Conservation (phyloP, 2,888 invertebrate species). For the Ryuthela nishihirai region DNA sequence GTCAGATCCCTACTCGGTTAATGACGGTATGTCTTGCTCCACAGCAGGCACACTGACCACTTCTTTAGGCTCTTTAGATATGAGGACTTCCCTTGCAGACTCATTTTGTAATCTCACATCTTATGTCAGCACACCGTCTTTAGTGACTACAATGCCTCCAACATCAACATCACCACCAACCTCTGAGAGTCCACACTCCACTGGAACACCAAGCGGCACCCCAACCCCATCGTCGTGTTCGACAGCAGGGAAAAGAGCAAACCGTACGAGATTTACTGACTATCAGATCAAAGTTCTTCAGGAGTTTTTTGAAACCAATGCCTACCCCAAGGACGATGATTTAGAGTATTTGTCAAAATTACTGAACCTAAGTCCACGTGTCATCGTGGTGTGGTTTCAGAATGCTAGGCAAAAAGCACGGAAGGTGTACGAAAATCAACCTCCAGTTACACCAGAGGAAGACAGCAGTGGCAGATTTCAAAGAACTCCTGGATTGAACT, state of each 20-base stretch:
- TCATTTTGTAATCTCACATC: slow-evolving; percentile 13
- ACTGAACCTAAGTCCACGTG: slow-evolving; percentile 88
- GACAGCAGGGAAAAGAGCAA: slow-evolving; percentile 82
- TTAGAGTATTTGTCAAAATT: slow-evolving; percentile 95
- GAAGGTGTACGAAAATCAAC: slow-evolving; percentile 98
- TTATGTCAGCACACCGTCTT: slow-evolving; percentile 11
- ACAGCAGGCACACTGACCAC: slow-evolving; percentile 56
- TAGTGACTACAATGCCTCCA: slow-evolving; percentile 33
- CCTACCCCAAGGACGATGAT: slow-evolving; percentile 99
- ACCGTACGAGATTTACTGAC: slow-evolving; percentile 97
- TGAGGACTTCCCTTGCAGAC: slow-evolving; percentile 29
- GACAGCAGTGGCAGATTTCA: slow-evolving; percentile 68
- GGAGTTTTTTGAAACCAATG: slow-evolving; percentile 99
- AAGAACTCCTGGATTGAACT: slow-evolving; percentile 91
- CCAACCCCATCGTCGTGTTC: slow-evolving; percentile 33
- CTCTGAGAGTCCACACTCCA: slow-evolving; percentile 35
- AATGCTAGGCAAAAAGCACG: slow-evolving; percentile 97
- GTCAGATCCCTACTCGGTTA: slow-evolving; percentile 13
- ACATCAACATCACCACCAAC: slow-evolving; percentile 34
- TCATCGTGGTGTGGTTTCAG: slow-evolving; percentile 99
- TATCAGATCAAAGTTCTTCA: slow-evolving; percentile 98
- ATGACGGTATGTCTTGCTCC: slow-evolving; percentile 9
- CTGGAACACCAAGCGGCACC: slow-evolving; percentile 35
- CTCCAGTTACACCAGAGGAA: slow-evolving; percentile 68
- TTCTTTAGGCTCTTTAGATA: slow-evolving; percentile 24